Conservation (phyloP, 2,797 vertebrate genomes). For the Galago senegalensis region DNA sequence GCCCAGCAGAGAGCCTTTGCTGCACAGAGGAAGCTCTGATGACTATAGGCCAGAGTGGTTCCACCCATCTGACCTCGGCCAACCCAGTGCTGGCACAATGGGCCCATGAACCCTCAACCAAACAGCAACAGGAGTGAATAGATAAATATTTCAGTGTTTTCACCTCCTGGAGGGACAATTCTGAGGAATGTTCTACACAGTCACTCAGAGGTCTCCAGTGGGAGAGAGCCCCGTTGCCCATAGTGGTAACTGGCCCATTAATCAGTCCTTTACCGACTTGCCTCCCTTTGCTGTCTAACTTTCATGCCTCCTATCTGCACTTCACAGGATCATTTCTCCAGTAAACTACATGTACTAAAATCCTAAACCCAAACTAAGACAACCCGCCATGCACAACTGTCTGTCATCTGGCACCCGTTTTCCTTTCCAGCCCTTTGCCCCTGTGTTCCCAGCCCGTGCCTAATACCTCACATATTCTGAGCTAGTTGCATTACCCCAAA, state of each 20-base stretch:
- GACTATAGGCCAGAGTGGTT: neutral
- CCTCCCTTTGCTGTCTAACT: neutral
- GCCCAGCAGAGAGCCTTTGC: neutral
- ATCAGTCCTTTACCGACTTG: neutral
- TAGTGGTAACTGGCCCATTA: neutral
- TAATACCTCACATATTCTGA: neutral
- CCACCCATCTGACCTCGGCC: neutral
- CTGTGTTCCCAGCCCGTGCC: neutral
- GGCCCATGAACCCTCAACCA: neutral
- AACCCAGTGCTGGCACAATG: neutral
- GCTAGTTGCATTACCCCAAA: neutral
- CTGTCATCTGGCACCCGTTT: neutral
- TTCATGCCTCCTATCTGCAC: neutral
- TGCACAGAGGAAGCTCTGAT: neutral
- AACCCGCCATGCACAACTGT: neutral
- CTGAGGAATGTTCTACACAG: neutral
- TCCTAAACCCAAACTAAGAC: neutral
- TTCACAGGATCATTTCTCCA: neutral
- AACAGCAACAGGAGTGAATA: neutral
- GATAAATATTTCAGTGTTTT: neutral
- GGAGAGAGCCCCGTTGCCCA: neutral
- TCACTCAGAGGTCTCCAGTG: neutral
- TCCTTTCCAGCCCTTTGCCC: neutral
- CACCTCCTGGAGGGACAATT: neutral
- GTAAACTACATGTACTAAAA: neutral